Base-by-base conservation (phyloP, 2,113 vertebrate genomes). In the Caranx ignobilis region DNA sequence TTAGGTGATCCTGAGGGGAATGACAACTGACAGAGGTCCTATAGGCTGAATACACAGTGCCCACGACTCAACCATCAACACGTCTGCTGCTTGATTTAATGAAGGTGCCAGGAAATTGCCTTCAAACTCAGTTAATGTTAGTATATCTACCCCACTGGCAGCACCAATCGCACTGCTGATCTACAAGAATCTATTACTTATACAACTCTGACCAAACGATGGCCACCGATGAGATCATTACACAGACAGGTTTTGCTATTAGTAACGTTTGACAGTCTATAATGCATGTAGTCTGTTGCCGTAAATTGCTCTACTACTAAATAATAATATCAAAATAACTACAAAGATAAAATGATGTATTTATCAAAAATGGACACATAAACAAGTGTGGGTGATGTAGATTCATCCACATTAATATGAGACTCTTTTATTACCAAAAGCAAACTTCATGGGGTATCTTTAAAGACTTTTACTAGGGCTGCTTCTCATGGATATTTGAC, bases 71-170 rank as follows among this genome's bases (percentile, higher is more conserved):
- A 55, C 61, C 47, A 60, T 48, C 19, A 60, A 13, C 31, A 69
- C 18, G 45, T 69, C 39, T 39, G 48, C 71, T 45, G 72, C 62
- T 50, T 82, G 63, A 84, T 86, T 88, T 54, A 78, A 89, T 88
- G 69, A 43, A 82, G 61, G 64, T 57, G 52, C 45, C n/a, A 83
- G 73, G 83, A 88, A 87, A 91, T 91, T 87, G 84, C 68, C 77
- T 86, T 86, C 71, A 81, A 74, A 75, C 32, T 78, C 65, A 80
- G 60, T 66, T 47, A 79, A 61, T 64, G 61, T 79, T 57, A 62
- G 48, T 57, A 16, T 5, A 68, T 86, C 16, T 45, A 55, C 85
- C 69, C 72, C 26, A 71, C 54, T 45, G 47, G 71, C 66, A 82
- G 63, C 75, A 70, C 31, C 9, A 69, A 47, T 85, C 73, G 59